Conservation (phyloP, 2,113 vertebrate species). For the Climacteris rufus region DNA sequence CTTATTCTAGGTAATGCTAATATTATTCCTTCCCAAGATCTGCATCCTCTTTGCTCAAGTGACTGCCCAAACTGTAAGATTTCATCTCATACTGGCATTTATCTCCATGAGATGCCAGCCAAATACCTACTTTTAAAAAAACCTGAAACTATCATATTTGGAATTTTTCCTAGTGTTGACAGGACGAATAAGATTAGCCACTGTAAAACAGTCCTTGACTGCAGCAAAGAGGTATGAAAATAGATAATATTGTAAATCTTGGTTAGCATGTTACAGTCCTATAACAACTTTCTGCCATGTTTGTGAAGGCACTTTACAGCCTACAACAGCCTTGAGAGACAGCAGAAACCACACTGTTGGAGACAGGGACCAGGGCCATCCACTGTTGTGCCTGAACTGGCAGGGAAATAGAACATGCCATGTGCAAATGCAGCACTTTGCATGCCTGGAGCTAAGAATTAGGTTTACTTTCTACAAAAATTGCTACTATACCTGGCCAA, state of each 20-base stretch:
- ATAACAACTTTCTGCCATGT: not conserved
- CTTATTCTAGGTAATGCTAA: not conserved
- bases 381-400: rapidly evolving
- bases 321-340: not conserved
- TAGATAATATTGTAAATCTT: not conserved
- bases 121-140: not conserved
- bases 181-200: not conserved
- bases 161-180: not conserved
- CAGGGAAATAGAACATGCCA: not conserved
- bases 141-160: not conserved
- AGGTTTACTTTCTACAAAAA: not conserved
- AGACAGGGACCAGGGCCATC: not conserved
- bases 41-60: not conserved
- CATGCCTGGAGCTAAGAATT: not conserved
- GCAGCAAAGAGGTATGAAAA: conserved; percentile 17
- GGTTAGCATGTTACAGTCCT: not conserved
- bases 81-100: not conserved
- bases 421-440: not conserved
- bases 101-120: not conserved
- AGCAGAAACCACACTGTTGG: not conserved
- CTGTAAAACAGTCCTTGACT: not conserved
- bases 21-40: not conserved
- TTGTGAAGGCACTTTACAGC: not conserved
- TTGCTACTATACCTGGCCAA: not conserved
- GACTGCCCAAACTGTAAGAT: not conserved